A percentile compares a stretch with the other conserved stretches of the same genome.
These are phyloP conservation scores for Opisthocomus hoazin DNA, from an alignment of 2,113 vertebrate species.

Conservation along the genomic window DNA sequence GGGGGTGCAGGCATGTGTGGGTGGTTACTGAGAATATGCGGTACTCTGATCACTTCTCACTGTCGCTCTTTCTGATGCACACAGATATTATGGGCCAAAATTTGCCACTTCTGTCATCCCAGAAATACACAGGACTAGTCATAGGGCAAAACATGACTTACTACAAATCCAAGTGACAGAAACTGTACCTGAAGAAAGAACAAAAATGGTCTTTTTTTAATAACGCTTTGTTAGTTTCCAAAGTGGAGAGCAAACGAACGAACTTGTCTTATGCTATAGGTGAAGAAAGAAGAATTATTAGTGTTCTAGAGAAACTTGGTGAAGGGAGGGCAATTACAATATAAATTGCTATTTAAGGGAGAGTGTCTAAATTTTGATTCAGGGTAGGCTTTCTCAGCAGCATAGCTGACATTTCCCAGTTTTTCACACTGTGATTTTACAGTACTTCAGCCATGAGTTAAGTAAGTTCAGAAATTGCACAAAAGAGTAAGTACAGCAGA, in stretches of 20 bases:
- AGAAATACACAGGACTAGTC: slow-evolving; percentile 42
- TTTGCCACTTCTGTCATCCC: not conserved
- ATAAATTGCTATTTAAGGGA: not conserved
- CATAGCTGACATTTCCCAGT: not conserved
- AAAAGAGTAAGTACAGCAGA: not conserved
- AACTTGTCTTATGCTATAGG: not conserved
- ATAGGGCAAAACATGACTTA: slow-evolving; percentile 24
- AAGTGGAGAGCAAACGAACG: not conserved
- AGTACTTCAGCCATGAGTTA: not conserved
- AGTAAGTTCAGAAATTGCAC: not conserved
- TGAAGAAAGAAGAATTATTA: not conserved
- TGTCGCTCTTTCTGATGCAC: slow-evolving; percentile 5
- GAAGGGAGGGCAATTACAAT: not conserved
- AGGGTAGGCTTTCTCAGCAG: not conserved
- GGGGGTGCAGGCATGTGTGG: not conserved
- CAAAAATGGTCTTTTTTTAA: not conserved
- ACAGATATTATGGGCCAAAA: not conserved
- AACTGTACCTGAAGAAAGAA: not conserved
- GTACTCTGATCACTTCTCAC: not conserved
- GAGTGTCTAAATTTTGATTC: not conserved
- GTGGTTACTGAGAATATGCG: slow-evolving; percentile 32
- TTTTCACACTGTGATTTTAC: slow-evolving; percentile 1
- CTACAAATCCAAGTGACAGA: not conserved
- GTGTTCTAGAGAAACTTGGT: not conserved
- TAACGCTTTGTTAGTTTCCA: not conserved